Base-by-base conservation (phyloP, 2,113 vertebrate species). In the Malaclemys terrapin region DNA sequence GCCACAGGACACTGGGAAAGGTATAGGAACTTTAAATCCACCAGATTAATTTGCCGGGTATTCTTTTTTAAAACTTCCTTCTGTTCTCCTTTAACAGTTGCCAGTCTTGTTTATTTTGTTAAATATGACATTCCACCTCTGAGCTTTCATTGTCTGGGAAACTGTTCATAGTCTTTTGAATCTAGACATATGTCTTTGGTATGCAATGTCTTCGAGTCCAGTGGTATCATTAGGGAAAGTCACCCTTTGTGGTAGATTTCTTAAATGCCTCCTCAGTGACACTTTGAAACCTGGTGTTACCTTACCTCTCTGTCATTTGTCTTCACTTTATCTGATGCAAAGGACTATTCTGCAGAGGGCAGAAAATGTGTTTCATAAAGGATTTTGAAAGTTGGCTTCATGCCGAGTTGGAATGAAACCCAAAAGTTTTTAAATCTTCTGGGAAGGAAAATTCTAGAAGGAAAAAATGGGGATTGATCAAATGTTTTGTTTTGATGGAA, bases 81-180 rank as follows among this genome's bases (percentile, higher is more conserved):
- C 80, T 76, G 22, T 91, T 86, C 52, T 94, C 6, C 5, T 91
- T 92, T 89, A 49, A 52, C 13, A 52, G 69, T 90, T 94, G 76
- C 76, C 83, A 69, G 42, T 65, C 93, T 57, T 91, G 47, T 94
- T 93, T 96, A 75, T 87, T 89, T 94, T 90, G 87, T 89, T 93
- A 53, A 89, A 95, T 25, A 4, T 69, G 45, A 53, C 29, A 29
- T 96, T 93, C 90, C 38, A 45, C 69, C 53, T 79, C 84, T 53
- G 91, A 93, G 83, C 83, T 69, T 89, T 91, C 52, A 10, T 5
- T 19, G 53, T 56, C 62, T 5, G 31, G 81, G 35, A 88, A 80
- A 29, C 11, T 57, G 27, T 35, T 29, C 5, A 3, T 57, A 53
- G 65, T n/a, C 54, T 94, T 91, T 84, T 87, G 87, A 85, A 38